Percentiles rank a stretch among this genome's conserved stretches.
Evolutionary conservation across 1,140 invertebrate species (phyloP).

Genomic region (Neocloeon triangulifer): DNA sequence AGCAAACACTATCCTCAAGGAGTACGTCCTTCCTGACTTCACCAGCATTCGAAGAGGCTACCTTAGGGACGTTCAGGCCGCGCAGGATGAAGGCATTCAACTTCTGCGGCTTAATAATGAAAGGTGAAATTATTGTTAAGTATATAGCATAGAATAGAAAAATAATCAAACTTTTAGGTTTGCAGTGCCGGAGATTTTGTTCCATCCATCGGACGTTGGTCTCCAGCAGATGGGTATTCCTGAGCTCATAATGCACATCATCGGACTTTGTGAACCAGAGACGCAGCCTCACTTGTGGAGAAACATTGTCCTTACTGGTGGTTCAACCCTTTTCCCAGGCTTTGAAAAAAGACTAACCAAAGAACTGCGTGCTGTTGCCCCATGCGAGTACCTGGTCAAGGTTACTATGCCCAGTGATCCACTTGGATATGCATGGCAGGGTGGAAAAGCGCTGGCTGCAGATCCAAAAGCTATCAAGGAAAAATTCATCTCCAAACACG

Average conservation of each 20-base stretch:
- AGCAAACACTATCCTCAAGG: constrained; percentile 43
- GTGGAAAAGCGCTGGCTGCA: constrained; percentile 52
- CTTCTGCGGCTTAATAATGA: constrained; percentile 73
- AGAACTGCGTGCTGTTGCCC: constrained; percentile 56
- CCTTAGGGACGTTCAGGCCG: constrained; percentile 29
- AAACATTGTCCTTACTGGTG: constrained; percentile 86
- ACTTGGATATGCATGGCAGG: constrained; percentile 67
- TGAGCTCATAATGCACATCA: constrained; percentile 61
- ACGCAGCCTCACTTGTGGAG: constrained; percentile 57
- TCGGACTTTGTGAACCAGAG: constrained; percentile 49
- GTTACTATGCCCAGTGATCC: constrained; percentile 40
- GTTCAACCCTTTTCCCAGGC: constrained; percentile 60
- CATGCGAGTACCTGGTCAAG: constrained; percentile 49
- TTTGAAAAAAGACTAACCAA: constrained; percentile 59
- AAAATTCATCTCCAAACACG: constrained; percentile 51
- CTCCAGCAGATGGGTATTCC: constrained; percentile 85
- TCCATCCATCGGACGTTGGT: constrained; percentile 86
- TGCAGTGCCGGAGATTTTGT: constrained; percentile 82
- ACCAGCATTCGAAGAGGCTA: constrained; percentile 64
- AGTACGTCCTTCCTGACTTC: constrained; percentile 93
- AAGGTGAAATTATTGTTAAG: too few species aligned
- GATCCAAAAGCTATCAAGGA: constrained; percentile 49
- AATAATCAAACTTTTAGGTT: too few species aligned
- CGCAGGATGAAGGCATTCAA: constrained; percentile 34
- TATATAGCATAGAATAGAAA: too few species aligned